Evolutionary conservation across 2,888 invertebrate species (phyloP), one percentile per base, ranked within the genome.

Genomic region (Chaitophorus viminalis): DNA sequence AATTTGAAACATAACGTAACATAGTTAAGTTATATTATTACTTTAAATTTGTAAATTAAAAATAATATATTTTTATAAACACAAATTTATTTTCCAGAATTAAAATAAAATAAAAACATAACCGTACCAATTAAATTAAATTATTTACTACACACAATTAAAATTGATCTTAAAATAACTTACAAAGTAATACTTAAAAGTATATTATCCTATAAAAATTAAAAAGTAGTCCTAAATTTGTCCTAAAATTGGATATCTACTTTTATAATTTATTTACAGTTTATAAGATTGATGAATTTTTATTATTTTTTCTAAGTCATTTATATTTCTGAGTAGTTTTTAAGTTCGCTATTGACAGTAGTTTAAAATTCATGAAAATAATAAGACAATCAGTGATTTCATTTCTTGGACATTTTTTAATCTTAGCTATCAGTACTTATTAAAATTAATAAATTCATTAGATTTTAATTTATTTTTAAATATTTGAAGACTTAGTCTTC

Each of bases 331-430:
- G 46, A 46, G 3, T 46, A 46, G 3, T n/a, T 52, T 52, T 52
- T 9, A 76, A 52, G 14, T 31, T 29, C 5, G 29, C 17, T 14
- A 46, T 11, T 46, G 9, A 46, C 46, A 11, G 46, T 14, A 14
- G n/a, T n/a, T n/a, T n/a, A n/a, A 39, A 68, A 70, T 70, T 46
- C 29, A 70, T 52, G 17, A 82, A 70, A 82, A 52, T 25, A 70
- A 52, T 82, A 70, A 46, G 81, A 81, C 81, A 81, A 81, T 82
- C 82, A 52, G 46, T 70, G 70, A 70, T 31, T 31, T 8, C 31
- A 52, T 8, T 70, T 9, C 39, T 79, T 3, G 3, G 25, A 21
- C 6, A 60, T 25, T 60, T 21, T 54, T 25, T 9, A 25, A 60
- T 60, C 21, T 21, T 60, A 60, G 21, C 25, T 60, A 60, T 21